Conservation (phyloP, 2,113 vertebrate species). For the Chloropsis hardwickii region DNA sequence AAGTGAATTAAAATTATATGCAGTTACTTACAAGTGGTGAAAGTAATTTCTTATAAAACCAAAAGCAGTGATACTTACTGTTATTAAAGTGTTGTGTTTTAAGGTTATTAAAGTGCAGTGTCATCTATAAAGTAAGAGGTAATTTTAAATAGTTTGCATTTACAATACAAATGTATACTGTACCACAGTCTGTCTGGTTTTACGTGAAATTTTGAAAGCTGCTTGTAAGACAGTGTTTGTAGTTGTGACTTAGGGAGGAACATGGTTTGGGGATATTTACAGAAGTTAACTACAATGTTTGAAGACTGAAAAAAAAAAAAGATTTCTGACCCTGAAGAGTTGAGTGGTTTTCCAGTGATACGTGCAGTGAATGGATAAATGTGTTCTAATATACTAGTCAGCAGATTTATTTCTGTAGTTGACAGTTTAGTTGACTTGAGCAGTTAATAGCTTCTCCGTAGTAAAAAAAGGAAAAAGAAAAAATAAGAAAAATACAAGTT, state of each 20-base stretch:
- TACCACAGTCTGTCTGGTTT: neutral
- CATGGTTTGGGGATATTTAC: neutral
- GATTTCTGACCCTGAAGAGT: neutral
- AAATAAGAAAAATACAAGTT: neutral
- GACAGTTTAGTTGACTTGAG: neutral
- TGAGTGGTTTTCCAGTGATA: neutral
- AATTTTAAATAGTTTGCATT: neutral
- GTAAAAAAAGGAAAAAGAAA: neutral
- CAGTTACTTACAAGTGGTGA: neutral
- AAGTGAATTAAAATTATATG: neutral
- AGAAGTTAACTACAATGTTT: neutral
- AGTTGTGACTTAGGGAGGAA: neutral
- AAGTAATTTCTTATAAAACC: neutral
- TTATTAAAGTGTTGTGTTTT: neutral
- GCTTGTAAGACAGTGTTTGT: neutral
- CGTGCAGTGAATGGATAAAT: neutral
- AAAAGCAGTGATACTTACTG: neutral
- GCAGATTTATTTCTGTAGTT: slow-evolving; percentile 21
- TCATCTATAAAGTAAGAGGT: neutral
- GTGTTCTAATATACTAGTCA: slow-evolving; percentile 11
- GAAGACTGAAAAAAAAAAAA: neutral
- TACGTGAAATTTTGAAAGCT: neutral
- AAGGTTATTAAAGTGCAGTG: neutral
- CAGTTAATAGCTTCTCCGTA: neutral
- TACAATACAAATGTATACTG: neutral